Evolutionary conservation across 1,140 invertebrate genomes (phyloP).

Genomic region (Piezodorus guildinii): DNA sequence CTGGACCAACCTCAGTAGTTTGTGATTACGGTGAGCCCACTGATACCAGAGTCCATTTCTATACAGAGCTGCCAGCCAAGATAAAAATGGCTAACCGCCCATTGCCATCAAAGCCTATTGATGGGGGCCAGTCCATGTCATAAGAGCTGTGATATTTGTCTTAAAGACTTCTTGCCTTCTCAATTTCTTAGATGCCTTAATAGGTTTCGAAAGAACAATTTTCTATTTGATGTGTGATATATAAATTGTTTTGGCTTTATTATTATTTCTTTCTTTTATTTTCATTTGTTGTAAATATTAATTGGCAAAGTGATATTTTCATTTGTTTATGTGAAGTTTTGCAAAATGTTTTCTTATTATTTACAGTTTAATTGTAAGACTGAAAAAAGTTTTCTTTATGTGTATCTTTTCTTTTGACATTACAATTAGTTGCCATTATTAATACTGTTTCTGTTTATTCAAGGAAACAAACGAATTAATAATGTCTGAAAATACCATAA

Average conservation of each 20-base stretch:
- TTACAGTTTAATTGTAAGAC: slow-evolving; percentile 11
- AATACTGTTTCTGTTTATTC: neutral
- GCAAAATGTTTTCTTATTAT: neutral
- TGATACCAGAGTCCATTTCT: slow-evolving; percentile 54
- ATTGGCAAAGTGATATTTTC: neutral
- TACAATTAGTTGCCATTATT: slow-evolving; percentile 10
- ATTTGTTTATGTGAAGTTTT: slow-evolving; percentile 1
- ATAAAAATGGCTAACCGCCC: slow-evolving; percentile 51
- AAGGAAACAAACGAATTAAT: slow-evolving; percentile 23
- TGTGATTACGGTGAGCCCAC: slow-evolving; percentile 60
- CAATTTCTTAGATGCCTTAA: slow-evolving; percentile 15
- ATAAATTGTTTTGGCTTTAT: slow-evolving; percentile 8
- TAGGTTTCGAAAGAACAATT: slow-evolving; percentile 9
- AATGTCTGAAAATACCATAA: slow-evolving; percentile 23
- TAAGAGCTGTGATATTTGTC: slow-evolving; percentile 24
- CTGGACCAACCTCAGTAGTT: slow-evolving; percentile 31
- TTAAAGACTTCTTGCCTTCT: slow-evolving; percentile 20
- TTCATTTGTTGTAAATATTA: slow-evolving; percentile 11
- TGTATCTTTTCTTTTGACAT: slow-evolving; percentile 10
- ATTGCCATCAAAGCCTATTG: slow-evolving; percentile 50
- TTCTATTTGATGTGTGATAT: slow-evolving; percentile 13
- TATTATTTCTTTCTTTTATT: neutral
- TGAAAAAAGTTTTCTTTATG: slow-evolving; percentile 5
- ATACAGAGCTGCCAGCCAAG: slow-evolving; percentile 49
- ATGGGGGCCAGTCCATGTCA: slow-evolving; percentile 30